phyloP scores from a whole-genome alignment of 2,113 vertebrate genomes.

The Physeter macrocephalus region DNA sequence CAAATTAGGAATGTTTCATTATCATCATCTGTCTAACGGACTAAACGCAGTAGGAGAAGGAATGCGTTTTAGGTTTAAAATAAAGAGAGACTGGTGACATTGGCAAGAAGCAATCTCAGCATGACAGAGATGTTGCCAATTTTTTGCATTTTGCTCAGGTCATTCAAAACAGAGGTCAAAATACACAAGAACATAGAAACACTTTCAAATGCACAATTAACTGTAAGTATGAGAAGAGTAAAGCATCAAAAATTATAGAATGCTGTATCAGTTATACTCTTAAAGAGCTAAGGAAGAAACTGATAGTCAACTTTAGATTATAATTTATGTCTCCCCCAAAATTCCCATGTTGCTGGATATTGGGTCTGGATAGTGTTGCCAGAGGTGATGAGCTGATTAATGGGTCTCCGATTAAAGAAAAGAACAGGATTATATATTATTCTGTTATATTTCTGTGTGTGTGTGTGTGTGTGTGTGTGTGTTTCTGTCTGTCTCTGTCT shows the following conservation, averaged over 20 bases:
- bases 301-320: not conserved
- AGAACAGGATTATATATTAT: not conserved
- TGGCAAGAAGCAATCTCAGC: not conserved
- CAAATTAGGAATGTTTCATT: constrained; percentile 39
- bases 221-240: not conserved
- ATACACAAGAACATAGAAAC: not conserved
- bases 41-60: not conserved
- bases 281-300: constrained; percentile 1
- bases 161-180: constrained; percentile 36
- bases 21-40: not conserved
- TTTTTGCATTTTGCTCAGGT: not conserved
- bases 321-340: not conserved
- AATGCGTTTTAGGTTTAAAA: constrained; percentile 5
- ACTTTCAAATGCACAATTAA: not conserved
- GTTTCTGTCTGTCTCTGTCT: not conserved
- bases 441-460: not conserved
- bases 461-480: not conserved
- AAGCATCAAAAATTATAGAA: not conserved
- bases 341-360: not conserved
- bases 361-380: not conserved
- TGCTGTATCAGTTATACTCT: not conserved
- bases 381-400: not conserved
- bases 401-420: not conserved
- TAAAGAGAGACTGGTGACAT: not conserved
- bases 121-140: not conserved